Percentiles rank a stretch among this genome's conserved stretches.
Evolutionary conservation across 2,888 invertebrate species (phyloP).

Genomic region (Ophion ventricosus): DNA sequence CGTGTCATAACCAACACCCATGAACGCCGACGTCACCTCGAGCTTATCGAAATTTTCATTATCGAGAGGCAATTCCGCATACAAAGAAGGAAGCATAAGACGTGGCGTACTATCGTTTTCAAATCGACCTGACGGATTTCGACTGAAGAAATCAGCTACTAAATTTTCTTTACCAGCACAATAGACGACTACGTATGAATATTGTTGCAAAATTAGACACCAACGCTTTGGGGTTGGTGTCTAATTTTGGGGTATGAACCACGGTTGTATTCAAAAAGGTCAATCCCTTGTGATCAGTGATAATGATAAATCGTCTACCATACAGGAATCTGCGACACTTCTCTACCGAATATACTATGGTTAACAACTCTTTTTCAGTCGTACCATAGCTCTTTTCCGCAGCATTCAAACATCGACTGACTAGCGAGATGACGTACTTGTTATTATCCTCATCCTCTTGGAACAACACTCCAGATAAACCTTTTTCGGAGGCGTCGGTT

Average conservation of each 20-base stretch:
- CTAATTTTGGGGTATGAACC: conserved; percentile 66
- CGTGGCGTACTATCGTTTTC: too few relatives aligned
- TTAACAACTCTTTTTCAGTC: conserved; percentile 56
- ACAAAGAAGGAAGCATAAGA: background rate
- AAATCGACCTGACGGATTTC: conserved; percentile 1
- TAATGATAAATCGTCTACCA: conserved; percentile 63
- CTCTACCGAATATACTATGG: conserved; percentile 42
- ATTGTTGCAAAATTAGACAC: conserved; percentile 35
- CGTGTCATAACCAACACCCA: too few relatives aligned
- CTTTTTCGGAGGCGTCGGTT: too few relatives aligned
- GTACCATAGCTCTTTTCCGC: conserved; percentile 54
- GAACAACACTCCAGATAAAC: conserved; percentile 66
- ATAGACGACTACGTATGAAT: background rate
- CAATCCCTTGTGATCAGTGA: conserved; percentile 72
- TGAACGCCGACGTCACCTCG: too few relatives aligned
- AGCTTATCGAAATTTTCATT: too few relatives aligned
- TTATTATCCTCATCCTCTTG: conserved; percentile 27
- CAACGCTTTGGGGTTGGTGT: conserved; percentile 72
- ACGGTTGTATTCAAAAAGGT: conserved; percentile 71
- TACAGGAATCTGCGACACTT: conserved; percentile 37
- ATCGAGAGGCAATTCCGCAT: too few relatives aligned
- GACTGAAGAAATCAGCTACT: background rate
- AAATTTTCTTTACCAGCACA: background rate
- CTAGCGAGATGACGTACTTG: conserved; percentile 17
- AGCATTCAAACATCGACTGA: conserved; percentile 40